Evolutionary conservation across 1,140 invertebrate genomes (phyloP), one percentile per base, ranked within the genome.

Genomic region (Maniola jurtina): DNA sequence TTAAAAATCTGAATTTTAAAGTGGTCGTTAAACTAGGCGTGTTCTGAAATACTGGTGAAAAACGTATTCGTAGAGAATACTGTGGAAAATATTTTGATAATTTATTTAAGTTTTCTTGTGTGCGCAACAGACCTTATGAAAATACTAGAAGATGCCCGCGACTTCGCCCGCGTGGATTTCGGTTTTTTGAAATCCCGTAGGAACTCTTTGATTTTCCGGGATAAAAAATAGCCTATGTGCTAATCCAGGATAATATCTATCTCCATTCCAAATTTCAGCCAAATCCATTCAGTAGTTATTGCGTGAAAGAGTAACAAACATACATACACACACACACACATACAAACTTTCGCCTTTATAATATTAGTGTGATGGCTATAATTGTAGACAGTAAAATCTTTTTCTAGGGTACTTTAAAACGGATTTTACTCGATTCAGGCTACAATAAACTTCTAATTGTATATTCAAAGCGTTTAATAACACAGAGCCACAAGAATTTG

Each of bases 401-500:
- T 50, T 10, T 16, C 48, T 16, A 50, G 48, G 6, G 7, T 50
- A 47, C 13, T 47, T 47, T 14, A 47, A 1, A 47, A n/a, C 3
- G 45, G 45, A 25, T 50, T 50, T 16, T 50, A 50, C 25, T 47
- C 14, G 0, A 40, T 42, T 6, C 25, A 38, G 15, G 15, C 47
- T 7, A 14, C 34, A 54, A 62, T 61, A 50, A 50, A 48, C 15
- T 35, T 61, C 14, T 61, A 61, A 36, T 61, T 52, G 47, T 50
- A 61, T 6, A 52, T 50, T 61, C 11, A 66, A 60, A 60, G 58
- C 36, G 52, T 59, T 52, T 15, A 11, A 58, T 40, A 48, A 63
- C 55, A 59, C 47, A 58, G 55, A 47, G 14, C 59, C 60, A 33
- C 25, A 64, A 64, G 64, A 69, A 71, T 75, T 72, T 69, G 47